Percentiles rank a stretch among this genome's conserved stretches.
phyloP scores from a whole-genome alignment of 2,888 invertebrate genomes.

The Orchestes rusci region DNA sequence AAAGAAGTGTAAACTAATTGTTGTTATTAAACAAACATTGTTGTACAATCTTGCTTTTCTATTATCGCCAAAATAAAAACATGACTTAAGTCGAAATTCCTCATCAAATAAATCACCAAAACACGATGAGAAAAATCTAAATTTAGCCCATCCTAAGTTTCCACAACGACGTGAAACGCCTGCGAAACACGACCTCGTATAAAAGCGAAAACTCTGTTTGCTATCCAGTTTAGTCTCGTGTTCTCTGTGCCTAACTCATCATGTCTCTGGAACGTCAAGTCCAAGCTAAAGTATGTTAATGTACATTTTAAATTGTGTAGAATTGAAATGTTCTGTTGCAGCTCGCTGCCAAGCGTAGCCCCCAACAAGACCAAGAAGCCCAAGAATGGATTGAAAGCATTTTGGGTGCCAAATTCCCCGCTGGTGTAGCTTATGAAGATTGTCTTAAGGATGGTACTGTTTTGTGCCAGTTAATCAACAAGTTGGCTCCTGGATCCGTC shows the following conservation, averaged over 20 bases:
- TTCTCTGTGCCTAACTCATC: slow-evolving; percentile 36
- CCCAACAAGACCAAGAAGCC: slow-evolving; percentile 76
- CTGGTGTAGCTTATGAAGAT: slow-evolving; percentile 76
- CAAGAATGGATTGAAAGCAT: slow-evolving; percentile 89
- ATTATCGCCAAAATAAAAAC: not conserved
- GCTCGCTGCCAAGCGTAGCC: slow-evolving; percentile 79
- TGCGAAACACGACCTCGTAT: slow-evolving; percentile 31
- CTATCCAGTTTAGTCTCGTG: slow-evolving; percentile 37
- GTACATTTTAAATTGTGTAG: too few relatives aligned
- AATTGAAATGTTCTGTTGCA: slow-evolving; percentile 36
- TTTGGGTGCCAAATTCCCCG: slow-evolving; percentile 82
- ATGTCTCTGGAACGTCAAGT: slow-evolving; percentile 93
- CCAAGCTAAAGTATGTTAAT: slow-evolving; percentile 78
- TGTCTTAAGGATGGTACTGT: slow-evolving; percentile 87
- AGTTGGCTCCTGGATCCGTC: slow-evolving; percentile 79
- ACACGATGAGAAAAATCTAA: too few relatives aligned
- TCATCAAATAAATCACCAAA: too few relatives aligned
- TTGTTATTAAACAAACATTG: too few relatives aligned
- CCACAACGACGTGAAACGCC: slow-evolving; percentile 19
- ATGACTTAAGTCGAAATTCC: not conserved
- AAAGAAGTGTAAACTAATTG: too few relatives aligned
- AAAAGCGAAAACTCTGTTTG: slow-evolving; percentile 38
- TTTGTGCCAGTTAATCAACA: slow-evolving; percentile 92
- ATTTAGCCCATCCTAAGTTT: slow-evolving; percentile 19
- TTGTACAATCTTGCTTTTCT: too few relatives aligned